Evolutionary conservation across 2,888 invertebrate species (phyloP).

Genomic region (Vandiemenella viatica): DNA sequence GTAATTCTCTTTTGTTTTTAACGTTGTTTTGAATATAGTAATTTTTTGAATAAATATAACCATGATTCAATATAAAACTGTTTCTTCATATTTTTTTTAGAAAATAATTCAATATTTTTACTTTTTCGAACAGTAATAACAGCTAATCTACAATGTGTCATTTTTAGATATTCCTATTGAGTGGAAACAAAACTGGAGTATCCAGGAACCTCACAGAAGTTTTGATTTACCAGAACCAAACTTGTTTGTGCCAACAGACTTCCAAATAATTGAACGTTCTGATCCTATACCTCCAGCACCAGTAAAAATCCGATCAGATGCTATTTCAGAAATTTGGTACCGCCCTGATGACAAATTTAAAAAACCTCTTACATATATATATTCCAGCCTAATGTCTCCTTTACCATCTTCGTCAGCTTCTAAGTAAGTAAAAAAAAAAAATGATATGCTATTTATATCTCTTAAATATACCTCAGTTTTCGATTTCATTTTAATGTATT

Average conservation of each 20-base stretch:
- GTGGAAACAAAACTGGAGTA: conserved; percentile 49
- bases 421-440: conserved; percentile 52
- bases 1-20: no score
- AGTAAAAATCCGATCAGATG: conserved; percentile 37
- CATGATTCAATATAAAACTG: no score
- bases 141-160: not conserved
- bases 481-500: no score
- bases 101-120: no score
- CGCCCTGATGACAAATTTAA: conserved; percentile 69
- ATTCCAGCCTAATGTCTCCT: conserved; percentile 58
- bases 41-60: no score
- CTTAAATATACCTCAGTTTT: no score
- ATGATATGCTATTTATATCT: no score
- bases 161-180: conserved; percentile 39
- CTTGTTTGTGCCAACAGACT: conserved; percentile 55
- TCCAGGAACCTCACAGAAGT: conserved; percentile 36
- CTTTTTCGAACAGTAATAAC: no score
- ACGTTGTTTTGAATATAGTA: no score
- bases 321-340: conserved; percentile 60
- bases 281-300: conserved; percentile 34
- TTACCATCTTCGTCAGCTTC: conserved; percentile 43
- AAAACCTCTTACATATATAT: conserved; percentile 59
- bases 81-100: no score
- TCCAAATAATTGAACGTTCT: conserved; percentile 35
- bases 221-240: conserved; percentile 58